A percentile compares a stretch with the other conserved stretches of the same genome.
Evolutionary conservation across 2,113 vertebrate genomes (phyloP).

Genomic region (Melanocharis versteri): DNA sequence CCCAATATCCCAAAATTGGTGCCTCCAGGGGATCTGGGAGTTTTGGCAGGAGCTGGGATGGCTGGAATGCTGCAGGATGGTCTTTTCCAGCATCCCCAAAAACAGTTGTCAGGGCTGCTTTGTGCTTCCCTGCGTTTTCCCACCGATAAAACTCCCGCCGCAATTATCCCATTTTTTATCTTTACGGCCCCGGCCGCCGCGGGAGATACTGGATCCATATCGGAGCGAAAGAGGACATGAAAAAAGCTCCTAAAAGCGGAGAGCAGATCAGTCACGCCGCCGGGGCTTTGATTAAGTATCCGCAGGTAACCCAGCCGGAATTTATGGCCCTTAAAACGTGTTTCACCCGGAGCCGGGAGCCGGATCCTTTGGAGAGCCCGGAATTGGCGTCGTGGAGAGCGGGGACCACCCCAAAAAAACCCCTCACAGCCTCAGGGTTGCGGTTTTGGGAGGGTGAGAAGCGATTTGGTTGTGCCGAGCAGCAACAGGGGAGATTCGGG

Average conservation of each 20-base stretch:
- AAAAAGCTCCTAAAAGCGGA: not conserved
- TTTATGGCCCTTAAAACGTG: not conserved
- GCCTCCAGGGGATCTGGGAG: accelerated
- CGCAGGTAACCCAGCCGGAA: not conserved
- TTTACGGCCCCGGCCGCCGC: constrained; percentile 1
- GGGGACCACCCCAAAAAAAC: accelerated
- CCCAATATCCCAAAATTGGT: accelerated
- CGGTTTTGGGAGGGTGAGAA: accelerated
- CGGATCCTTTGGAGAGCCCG: accelerated
- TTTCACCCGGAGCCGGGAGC: accelerated
- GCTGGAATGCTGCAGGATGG: not conserved
- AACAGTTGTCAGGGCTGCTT: not conserved
- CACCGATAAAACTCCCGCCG: not conserved
- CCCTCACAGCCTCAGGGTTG: accelerated
- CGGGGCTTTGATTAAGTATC: not conserved
- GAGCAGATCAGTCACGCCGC: constrained; percentile 15
- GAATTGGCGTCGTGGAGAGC: accelerated
- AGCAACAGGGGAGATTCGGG: not conserved
- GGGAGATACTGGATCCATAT: constrained; percentile 37
- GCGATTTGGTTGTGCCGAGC: accelerated
- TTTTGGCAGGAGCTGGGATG: accelerated
- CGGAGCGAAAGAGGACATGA: not conserved
- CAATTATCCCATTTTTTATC: constrained; percentile 50
- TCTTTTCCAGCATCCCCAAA: not conserved
- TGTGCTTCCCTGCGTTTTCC: not conserved